Evolutionary conservation across 2,113 vertebrate genomes (phyloP).

Genomic region (Nesogale talazaci): DNA sequence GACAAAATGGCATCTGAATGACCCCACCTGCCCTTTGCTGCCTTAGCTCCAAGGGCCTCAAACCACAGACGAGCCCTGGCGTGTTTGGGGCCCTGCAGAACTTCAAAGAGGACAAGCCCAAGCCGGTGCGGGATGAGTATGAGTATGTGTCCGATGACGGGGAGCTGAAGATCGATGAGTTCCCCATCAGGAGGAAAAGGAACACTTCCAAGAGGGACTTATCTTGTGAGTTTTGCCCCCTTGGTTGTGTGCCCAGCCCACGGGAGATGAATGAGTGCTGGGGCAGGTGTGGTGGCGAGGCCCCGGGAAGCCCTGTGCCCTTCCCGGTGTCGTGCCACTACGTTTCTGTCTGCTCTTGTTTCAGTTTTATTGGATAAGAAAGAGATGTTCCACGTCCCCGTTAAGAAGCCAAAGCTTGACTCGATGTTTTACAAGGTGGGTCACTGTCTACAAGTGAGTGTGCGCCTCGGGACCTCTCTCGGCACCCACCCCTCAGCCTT

Average conservation of each 20-base stretch:
- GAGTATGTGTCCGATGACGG: constrained; percentile 98
- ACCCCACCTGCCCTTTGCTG: neutral
- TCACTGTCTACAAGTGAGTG: neutral
- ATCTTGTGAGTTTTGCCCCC: constrained; percentile 90
- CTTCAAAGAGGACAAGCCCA: constrained; percentile 96
- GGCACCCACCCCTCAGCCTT: neutral
- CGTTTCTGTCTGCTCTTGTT: constrained; percentile 44
- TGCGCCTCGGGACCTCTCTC: neutral
- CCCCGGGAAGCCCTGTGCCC: neutral
- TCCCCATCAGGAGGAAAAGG: constrained; percentile 98
- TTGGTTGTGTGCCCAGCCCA: neutral
- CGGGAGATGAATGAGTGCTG: neutral
- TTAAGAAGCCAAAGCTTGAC: constrained; percentile 93
- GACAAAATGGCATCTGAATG: neutral
- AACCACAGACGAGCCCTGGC: constrained; percentile 92
- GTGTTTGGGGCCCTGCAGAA: constrained; percentile 97
- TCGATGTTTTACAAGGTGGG: constrained; percentile 91
- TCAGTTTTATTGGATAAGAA: constrained; percentile 95
- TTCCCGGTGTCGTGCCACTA: neutral
- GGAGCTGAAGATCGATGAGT: constrained; percentile 98
- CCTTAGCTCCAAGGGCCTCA: constrained; percentile 93
- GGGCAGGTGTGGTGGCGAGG: neutral
- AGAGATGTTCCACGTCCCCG: constrained; percentile 88
- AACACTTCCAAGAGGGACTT: constrained; percentile 94
- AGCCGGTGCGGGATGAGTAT: constrained; percentile 96